Evolutionary conservation across 2,888 invertebrate species (phyloP).

Genomic region (Eristalis intricaria): DNA sequence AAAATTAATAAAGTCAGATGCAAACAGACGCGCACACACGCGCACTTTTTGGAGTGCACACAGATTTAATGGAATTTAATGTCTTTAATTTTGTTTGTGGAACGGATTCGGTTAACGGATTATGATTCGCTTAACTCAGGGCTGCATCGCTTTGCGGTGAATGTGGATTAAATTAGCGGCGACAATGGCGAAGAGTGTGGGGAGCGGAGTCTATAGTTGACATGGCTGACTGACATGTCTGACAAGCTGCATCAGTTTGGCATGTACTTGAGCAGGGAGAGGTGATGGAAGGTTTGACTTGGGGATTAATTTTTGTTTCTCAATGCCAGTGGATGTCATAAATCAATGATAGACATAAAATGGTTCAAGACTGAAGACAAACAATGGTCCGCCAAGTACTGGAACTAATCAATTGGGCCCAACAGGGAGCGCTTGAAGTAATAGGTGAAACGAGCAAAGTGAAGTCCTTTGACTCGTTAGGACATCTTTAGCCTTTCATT

Average conservation of each 20-base stretch:
- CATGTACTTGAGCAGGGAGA: background rate
- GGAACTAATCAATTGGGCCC: no score
- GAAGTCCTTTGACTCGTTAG: no score
- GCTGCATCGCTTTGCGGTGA: background rate
- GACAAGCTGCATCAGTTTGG: no score
- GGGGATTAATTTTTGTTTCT: no score
- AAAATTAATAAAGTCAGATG: conserved; percentile 51
- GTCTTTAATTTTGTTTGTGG: conserved; percentile 30
- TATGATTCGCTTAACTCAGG: background rate
- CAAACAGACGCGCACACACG: background rate
- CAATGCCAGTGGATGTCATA: no score
- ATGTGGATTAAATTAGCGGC: background rate
- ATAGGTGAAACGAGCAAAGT: no score
- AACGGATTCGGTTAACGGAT: conserved; percentile 25
- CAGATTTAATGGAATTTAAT: conserved; percentile 46
- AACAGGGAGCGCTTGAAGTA: no score
- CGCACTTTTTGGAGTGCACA: background rate
- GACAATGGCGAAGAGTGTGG: background rate
- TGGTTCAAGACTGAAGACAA: no score
- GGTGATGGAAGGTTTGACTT: no score
- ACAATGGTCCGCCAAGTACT: no score
- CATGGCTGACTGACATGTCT: background rate
- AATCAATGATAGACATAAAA: no score
- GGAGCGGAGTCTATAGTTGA: background rate
- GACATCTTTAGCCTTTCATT: no score